Evolutionary conservation across 2,888 invertebrate species (phyloP).

Genomic region (Drosophila imparisetae): DNA sequence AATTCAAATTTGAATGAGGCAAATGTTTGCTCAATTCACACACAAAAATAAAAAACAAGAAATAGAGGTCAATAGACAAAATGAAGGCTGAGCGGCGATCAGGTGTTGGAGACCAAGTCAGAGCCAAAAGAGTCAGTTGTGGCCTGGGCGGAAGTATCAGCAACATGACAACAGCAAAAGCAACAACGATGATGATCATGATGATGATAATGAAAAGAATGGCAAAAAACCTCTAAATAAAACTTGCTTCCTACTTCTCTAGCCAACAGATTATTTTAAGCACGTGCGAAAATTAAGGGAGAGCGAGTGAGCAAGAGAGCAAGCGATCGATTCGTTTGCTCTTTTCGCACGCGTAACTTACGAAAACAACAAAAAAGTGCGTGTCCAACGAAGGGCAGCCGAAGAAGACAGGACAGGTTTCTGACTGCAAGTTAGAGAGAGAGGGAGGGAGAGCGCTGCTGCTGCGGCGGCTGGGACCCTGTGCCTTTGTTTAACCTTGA

Average conservation of each 20-base stretch:
- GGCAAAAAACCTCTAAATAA: slow-evolving; percentile 41
- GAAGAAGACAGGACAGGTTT: slow-evolving; percentile 59
- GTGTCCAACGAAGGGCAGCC: slow-evolving; percentile 36
- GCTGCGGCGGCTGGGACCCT: slow-evolving; percentile 3
- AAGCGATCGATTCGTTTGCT: neutral
- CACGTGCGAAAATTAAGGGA: slow-evolving; percentile 2
- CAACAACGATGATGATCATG: neutral
- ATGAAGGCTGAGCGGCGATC: slow-evolving; percentile 71
- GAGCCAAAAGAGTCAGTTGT: slow-evolving; percentile 22
- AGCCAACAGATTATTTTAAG: slow-evolving; percentile 15
- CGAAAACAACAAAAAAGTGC: slow-evolving; percentile 31
- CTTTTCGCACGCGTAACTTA: slow-evolving; percentile 21
- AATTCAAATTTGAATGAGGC: neutral
- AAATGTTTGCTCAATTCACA: neutral
- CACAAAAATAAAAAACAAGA: neutral
- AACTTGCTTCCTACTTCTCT: slow-evolving; percentile 69
- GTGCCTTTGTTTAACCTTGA: slow-evolving; percentile 81
- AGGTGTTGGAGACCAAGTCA: slow-evolving; percentile 35
- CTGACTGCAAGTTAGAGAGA: slow-evolving; percentile 23
- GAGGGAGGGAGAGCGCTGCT: neutral
- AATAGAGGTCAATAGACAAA: slow-evolving; percentile 82
- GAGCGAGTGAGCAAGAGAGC: neutral
- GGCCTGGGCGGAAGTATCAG: slow-evolving; percentile 65
- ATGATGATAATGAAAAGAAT: slow-evolving; percentile 28
- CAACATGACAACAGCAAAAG: slow-evolving; percentile 27